Base-by-base conservation (phyloP, 2,888 invertebrate genomes). In the Ophion ellenae region DNA sequence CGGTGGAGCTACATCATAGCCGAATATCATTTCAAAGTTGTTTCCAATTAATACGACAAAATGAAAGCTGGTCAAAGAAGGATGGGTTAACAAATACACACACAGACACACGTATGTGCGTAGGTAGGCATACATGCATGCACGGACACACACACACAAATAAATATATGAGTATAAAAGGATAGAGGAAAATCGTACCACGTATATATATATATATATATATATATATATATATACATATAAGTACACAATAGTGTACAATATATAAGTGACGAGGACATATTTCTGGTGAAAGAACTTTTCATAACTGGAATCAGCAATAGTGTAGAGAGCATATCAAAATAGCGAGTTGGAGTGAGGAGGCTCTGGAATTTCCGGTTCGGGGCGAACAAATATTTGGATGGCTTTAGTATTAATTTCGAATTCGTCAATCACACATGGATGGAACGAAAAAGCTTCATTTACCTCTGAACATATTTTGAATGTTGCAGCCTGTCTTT, bases 41-140 rank as follows among this genome's bases (percentile, higher is more conserved):
- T 89, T 89, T 90, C 87, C 91, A 90, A 91, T 91, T 90, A 90
- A 90, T 91, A 89, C 88, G 84, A 79, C 87, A 87, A 88, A 90
- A 90, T 89, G 89, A 90, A 89, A 90, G 89, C 88, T 80, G 81
- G 84, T 80, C 80, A 11, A 73, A 67, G 57, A 47, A 77, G 88
- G 85, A 87, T 87, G 84, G 84, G 87, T 78, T 81, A 17, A 66
- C 45, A 40, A 24, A 78, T 40, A 69, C 57, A 77, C 32, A 64
- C 36, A 32, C n/a, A 28, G n/a, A 14, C 28, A 45, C 4, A 17
- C 24, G 24, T 40, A 59, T 20, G 59, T 17, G 28, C 28, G 17
- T 71, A 63, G 7, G 47, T 61, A 40, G 11, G 5, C 20, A 17
- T 59, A 9, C 32, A 28, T 7, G 36, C 63, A 59, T 36, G 57